Base-by-base conservation (phyloP, 2,113 vertebrate genomes). In the Lethenteron reissneri region DNA sequence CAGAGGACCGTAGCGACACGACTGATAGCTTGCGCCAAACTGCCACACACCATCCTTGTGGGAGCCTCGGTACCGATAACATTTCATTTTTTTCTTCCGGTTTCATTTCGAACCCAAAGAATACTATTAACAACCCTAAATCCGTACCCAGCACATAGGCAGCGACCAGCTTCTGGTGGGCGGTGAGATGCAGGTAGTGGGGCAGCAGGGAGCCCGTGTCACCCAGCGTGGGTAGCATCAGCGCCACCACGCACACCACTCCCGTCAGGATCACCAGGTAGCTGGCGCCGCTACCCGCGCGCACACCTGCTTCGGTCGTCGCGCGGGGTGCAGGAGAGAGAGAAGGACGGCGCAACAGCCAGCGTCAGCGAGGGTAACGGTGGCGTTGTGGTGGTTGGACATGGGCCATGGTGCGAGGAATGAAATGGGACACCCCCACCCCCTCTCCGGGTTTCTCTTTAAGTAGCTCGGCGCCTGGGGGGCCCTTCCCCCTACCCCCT, bases 181-280 rank as follows among this genome's bases (percentile, higher is more conserved):
- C 88, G 86, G 91, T 99, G 88, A 97, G 88, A 81, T 97, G 92
- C 88, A 99, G 91, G 90, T 95, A 97, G 89, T 96, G 85, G 87
- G 94, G 94, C 86, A 95, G 90, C 78, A 88, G 82, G 77, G 91
- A 92, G 82, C 90, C 92, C 80, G 86, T 81, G 81, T 99, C 94
- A 77, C 92, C 94, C 80, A 91, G 77, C 1, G 94, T 95, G 13
- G 94, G 94, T 77, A 99, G 88, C 90, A 96, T 95, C 73, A 99
- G 85, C 77, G 88, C 91, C 41, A 82, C 87, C 72, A 97, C 83
- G 79, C 94, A 97, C 77, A 94, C 82, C 73, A 94, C 82, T 76
- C 87, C 92, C 60, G 97, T 83, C 83, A 99, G 86, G 81, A 99
- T 85, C 8, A 90, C 91, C 75, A 99, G 80, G 81, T 94, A 82